Percentiles rank a stretch among this genome's conserved stretches.
Evolutionary conservation across 2,888 invertebrate genomes (phyloP).

Genomic region (Chloroclystis v-ata): DNA sequence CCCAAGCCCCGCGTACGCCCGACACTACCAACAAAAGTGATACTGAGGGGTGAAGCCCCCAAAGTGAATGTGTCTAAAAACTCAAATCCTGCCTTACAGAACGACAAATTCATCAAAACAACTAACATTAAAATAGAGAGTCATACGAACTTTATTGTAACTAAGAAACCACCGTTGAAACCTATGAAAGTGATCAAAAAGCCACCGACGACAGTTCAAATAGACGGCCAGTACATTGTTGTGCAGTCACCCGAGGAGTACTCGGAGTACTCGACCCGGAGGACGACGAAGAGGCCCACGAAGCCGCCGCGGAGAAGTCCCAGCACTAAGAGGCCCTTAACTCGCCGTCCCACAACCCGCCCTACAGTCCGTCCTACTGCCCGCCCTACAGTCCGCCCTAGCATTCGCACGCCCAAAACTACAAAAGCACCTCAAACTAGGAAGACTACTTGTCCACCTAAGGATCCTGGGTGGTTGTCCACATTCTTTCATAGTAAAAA

Average conservation of each 20-base stretch:
- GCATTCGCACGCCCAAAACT: slow-evolving; percentile 39
- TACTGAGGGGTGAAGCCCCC: slow-evolving; percentile 51
- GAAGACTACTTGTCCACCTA: slow-evolving; percentile 54
- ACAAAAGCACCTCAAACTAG: slow-evolving; percentile 45
- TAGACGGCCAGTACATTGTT: slow-evolving; percentile 48
- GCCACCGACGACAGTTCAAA: slow-evolving; percentile 38
- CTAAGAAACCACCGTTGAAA: slow-evolving; percentile 45
- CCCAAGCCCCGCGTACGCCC: slow-evolving; percentile 40
- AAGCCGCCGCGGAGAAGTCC: slow-evolving; percentile 33
- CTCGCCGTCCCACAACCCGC: slow-evolving; percentile 29
- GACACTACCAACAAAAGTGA: slow-evolving; percentile 59
- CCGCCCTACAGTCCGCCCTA: slow-evolving; percentile 30
- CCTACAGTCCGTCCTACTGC: slow-evolving; percentile 37
- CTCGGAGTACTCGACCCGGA: slow-evolving; percentile 24
- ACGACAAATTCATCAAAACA: slow-evolving; percentile 58
- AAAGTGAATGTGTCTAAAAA: slow-evolving; percentile 62
- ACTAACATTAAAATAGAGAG: slow-evolving; percentile 70
- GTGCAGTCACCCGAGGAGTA: slow-evolving; percentile 39
- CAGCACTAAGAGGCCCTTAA: slow-evolving; percentile 34
- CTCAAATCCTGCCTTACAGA: slow-evolving; percentile 39
- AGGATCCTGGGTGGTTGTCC: slow-evolving; percentile 54
- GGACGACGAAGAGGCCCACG: slow-evolving; percentile 36
- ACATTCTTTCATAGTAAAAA: slow-evolving; percentile 54
- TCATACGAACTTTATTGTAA: slow-evolving; percentile 68
- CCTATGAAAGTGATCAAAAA: slow-evolving; percentile 32